A percentile compares a stretch with the other conserved stretches of the same genome.
Evolutionary conservation across 2,113 vertebrate species (phyloP).

Genomic region (Charina bottae): DNA sequence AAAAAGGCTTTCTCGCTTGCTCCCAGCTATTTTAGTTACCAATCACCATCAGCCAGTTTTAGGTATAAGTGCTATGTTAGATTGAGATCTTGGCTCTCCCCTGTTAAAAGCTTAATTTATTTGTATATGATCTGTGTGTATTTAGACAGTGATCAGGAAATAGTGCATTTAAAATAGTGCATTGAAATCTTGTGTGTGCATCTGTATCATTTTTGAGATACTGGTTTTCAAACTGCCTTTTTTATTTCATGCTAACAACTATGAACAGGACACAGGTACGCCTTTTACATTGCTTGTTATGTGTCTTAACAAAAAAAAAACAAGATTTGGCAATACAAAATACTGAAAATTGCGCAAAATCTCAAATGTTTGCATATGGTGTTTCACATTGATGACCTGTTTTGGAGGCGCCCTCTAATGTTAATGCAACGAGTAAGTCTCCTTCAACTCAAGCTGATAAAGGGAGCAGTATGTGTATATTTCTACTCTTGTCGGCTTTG

Average conservation of each 20-base stretch:
- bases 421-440: neutral
- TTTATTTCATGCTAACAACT: neutral
- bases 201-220: neutral
- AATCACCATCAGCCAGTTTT: neutral
- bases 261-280: no score
- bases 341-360: neutral
- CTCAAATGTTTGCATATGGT: neutral
- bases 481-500: neutral
- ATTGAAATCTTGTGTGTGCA: neutral
- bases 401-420: constrained; percentile 52
- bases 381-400: neutral
- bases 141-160: neutral
- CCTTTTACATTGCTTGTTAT: neutral
- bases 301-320: neutral
- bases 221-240: neutral
- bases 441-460: neutral
- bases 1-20: neutral
- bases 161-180: neutral
- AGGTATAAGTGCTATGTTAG: neutral
- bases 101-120: neutral
- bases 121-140: neutral
- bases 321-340: no score
- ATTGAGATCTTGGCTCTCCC: neutral
- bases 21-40: neutral
- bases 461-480: neutral